Conservation (phyloP, 2,797 vertebrate genomes). For the Orestias chungarensis region DNA sequence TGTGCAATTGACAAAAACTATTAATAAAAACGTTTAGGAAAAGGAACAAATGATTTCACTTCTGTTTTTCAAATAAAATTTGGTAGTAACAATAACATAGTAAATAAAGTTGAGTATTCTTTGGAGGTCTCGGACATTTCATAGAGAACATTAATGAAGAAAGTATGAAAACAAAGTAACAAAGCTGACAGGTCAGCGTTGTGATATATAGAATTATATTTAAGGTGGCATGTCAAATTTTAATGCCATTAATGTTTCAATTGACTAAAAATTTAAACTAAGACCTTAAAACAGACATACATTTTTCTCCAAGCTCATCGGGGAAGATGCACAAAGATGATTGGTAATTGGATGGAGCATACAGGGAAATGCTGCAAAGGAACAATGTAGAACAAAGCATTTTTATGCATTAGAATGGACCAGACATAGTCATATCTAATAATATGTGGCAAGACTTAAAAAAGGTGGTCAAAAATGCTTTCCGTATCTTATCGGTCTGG, state of each 20-base stretch:
- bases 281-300: too few species aligned
- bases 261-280: too few species aligned
- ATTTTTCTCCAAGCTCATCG: too few species aligned
- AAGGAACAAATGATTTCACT: neutral
- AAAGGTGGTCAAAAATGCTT: neutral
- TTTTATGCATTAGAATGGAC: neutral
- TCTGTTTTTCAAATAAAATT: neutral
- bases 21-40: neutral
- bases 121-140: neutral
- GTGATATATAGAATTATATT: neutral
- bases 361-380: neutral
- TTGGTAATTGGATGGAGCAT: neutral
- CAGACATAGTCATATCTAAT: neutral
- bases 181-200: neutral
- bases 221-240: neutral
- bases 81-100: too few species aligned
- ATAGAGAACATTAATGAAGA: neutral
- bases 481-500: neutral
- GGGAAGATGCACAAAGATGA: neutral
- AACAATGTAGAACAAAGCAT: neutral
- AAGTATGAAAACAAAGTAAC: neutral
- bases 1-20: neutral
- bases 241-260: neutral
- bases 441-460: neutral
- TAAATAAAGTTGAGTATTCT: neutral